Percentiles rank a stretch among this genome's conserved stretches.
phyloP scores from a whole-genome alignment of 2,113 vertebrate species.

The Pionites leucogaster region DNA sequence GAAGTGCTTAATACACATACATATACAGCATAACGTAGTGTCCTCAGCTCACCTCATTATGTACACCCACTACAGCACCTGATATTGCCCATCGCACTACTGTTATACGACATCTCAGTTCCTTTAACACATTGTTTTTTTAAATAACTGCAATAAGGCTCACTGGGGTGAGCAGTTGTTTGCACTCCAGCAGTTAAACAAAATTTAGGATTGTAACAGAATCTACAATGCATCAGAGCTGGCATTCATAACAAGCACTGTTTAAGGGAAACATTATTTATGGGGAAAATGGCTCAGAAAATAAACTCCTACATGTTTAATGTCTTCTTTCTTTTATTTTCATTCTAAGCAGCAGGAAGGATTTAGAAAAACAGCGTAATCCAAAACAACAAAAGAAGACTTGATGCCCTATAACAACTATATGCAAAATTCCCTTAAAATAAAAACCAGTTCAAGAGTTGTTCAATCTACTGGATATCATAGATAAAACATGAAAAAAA shows the following conservation, averaged over 20 bases:
- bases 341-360: not conserved
- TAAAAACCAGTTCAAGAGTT: not conserved
- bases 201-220: conserved; percentile 1
- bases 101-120: not conserved
- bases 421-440: conserved; percentile 8
- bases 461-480: not conserved
- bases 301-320: conserved; percentile 23
- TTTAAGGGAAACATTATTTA: conserved; percentile 35
- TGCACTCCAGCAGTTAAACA: not conserved
- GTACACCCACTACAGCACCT: not conserved
- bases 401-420: not conserved
- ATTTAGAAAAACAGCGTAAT: not conserved
- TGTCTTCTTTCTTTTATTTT: conserved; percentile 10
- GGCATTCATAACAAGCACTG: not conserved
- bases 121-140: not conserved
- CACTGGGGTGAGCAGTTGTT: not conserved
- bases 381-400: not conserved
- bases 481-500: conserved; percentile 26
- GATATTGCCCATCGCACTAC: not conserved
- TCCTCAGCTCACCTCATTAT: not conserved
- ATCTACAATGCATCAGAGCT: not conserved
- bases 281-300: conserved; percentile 14
- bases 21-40: not conserved
- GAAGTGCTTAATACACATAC: no score
- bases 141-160: not conserved